Conservation (phyloP, 2,113 vertebrate species). For the Loxodonta africana region DNA sequence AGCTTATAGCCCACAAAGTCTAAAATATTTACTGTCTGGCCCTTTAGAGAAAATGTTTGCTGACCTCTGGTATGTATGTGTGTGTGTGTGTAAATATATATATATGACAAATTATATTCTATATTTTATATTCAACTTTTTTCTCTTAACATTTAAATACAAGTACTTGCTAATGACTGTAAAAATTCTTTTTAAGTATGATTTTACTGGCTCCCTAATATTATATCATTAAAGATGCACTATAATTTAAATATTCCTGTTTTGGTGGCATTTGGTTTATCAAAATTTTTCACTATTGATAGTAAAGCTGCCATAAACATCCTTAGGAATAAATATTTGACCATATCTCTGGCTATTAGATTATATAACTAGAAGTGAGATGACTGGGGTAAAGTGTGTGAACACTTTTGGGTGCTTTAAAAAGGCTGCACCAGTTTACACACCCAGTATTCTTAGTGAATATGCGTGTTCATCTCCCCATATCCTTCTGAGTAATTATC, state of each 20-base stretch:
- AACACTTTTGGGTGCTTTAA: background rate
- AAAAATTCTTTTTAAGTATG: conserved; percentile 25
- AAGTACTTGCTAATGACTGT: background rate
- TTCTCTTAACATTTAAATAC: conserved; percentile 19
- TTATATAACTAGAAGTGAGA: conserved; percentile 41
- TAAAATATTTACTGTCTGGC: background rate
- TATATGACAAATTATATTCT: background rate
- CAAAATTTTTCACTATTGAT: conserved; percentile 35
- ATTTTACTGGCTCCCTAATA: conserved; percentile 27
- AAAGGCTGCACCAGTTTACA: background rate
- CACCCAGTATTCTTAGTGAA: background rate
- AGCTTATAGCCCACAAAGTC: background rate
- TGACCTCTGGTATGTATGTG: background rate
- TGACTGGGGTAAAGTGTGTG: background rate
- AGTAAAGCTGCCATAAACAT: conserved; percentile 19
- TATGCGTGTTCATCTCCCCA: background rate
- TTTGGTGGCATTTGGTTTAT: conserved; percentile 13
- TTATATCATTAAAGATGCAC: conserved; percentile 6
- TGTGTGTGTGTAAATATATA: background rate
- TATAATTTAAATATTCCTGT: background rate
- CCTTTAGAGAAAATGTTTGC: conserved; percentile 15
- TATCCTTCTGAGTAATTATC: background rate
- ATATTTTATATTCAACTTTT: background rate
- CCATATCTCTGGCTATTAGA: conserved; percentile 37
- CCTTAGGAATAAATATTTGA: conserved; percentile 35